A percentile compares a stretch with the other conserved stretches of the same genome.
phyloP scores from a whole-genome alignment of 2,113 vertebrate species.

The Zosterops hypoxanthus region DNA sequence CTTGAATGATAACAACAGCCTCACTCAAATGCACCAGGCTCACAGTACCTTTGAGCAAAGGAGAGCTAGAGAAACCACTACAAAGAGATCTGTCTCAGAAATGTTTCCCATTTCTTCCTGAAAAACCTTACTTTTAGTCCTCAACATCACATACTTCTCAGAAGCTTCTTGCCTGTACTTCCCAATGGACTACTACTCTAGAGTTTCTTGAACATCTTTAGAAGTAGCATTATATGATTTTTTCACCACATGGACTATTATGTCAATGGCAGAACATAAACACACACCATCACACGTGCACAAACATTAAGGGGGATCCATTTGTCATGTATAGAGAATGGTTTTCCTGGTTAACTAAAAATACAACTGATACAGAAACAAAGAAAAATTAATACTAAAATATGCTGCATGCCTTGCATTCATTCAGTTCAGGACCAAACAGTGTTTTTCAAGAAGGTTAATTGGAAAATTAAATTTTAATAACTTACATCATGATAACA shows the following conservation, averaged over 20 bases:
- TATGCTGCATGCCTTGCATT: background rate
- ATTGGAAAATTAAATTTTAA: background rate
- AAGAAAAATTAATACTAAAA: background rate
- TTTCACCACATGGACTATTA: background rate
- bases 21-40: background rate
- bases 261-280: background rate
- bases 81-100: background rate
- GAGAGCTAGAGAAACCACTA: background rate
- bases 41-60: background rate
- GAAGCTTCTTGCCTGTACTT: background rate
- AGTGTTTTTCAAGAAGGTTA: background rate
- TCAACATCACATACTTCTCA: background rate
- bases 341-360: background rate
- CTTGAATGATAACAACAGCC: background rate
- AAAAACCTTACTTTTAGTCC: background rate
- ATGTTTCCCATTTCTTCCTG: background rate
- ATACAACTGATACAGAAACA: background rate
- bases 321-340: background rate
- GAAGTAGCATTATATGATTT: background rate
- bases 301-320: background rate
- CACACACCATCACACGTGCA: no score
- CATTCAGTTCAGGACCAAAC: background rate
- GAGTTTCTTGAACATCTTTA: background rate
- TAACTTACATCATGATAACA: background rate
- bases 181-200: background rate